Conservation (phyloP, 2,888 invertebrate genomes). For the Petrolisthes manimaculis region DNA sequence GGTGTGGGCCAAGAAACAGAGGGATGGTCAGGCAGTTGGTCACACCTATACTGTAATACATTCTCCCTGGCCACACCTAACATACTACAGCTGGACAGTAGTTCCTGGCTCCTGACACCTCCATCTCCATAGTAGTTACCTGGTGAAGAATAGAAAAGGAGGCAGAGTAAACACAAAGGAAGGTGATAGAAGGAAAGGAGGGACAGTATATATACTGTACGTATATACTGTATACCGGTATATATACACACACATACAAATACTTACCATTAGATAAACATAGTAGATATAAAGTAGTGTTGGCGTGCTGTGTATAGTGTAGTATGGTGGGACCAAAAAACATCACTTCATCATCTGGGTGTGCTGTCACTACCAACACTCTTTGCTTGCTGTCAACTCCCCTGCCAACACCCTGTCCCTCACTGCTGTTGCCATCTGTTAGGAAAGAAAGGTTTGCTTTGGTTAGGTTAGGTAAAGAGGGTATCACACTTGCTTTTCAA, state of each 20-base stretch:
- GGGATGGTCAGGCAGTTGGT: conserved; percentile 80
- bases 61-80: conserved; percentile 85
- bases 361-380: conserved; percentile 88
- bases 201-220: background rate
- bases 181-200: background rate
- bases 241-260: conserved; percentile 17
- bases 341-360: conserved; percentile 99
- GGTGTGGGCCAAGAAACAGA: conserved; percentile 82
- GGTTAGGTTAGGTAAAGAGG: too few species aligned
- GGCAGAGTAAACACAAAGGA: background rate
- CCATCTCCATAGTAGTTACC: conserved; percentile 78
- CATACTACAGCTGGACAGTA: conserved; percentile 83
- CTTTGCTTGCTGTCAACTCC: conserved; percentile 69
- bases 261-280: conserved; percentile 85
- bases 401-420: background rate
- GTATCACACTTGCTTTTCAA: too few species aligned
- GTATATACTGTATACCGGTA: background rate
- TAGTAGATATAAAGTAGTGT: conserved; percentile 79
- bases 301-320: conserved; percentile 56
- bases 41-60: conserved; percentile 76
- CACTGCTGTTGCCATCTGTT: background rate
- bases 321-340: conserved; percentile 94
- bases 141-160: background rate
- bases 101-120: conserved; percentile 79
- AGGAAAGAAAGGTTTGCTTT: background rate